These are phyloP conservation scores for Dipodomys stephensi DNA, from an alignment of 2,113 vertebrate genomes.

Conservation along the genomic window DNA sequence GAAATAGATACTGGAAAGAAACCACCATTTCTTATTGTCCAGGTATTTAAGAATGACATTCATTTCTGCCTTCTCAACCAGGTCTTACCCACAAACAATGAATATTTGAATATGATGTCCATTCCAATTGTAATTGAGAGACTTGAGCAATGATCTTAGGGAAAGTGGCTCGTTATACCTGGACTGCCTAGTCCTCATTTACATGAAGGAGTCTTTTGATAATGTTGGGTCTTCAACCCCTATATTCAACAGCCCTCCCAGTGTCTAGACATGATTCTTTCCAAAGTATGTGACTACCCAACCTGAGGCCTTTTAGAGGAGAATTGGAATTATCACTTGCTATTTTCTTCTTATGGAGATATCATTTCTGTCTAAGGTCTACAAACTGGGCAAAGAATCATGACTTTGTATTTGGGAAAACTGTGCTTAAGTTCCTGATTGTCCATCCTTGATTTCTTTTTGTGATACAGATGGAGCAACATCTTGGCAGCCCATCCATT, in stretches of 20 bases:
- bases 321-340: no score
- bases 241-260: no score
- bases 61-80: not conserved
- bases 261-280: no score
- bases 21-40: not conserved
- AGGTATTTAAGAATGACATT: not conserved
- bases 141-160: not conserved
- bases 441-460: not conserved
- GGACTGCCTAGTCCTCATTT: no score
- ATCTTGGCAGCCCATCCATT: not conserved
- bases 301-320: no score
- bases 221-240: not conserved
- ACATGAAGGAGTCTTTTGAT: not conserved
- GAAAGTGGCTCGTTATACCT: not conserved
- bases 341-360: not conserved
- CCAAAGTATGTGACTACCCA: no score
- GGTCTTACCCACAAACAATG: not conserved
- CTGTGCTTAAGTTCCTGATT: not conserved
- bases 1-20: not conserved
- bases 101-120: not conserved
- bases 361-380: not conserved
- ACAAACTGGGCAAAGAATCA: not conserved
- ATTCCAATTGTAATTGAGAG: not conserved
- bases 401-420: not conserved
- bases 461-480: not conserved